Percentiles rank a stretch among this genome's conserved stretches.
These are phyloP conservation scores for Eupithecia tripunctaria DNA, from an alignment of 2,888 invertebrate species.

Conservation along the genomic window DNA sequence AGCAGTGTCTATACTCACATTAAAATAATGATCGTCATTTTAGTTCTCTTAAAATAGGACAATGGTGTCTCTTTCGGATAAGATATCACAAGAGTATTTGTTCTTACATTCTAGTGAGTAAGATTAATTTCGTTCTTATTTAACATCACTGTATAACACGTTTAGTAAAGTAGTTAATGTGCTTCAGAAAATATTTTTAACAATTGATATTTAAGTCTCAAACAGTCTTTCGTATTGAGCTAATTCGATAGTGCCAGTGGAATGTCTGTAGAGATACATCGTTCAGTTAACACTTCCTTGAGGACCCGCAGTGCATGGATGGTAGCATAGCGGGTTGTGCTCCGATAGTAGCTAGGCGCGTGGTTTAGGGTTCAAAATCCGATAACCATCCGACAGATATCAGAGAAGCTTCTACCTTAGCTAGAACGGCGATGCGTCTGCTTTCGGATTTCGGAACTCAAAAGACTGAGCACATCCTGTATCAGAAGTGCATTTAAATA, in stretches of 20 bases:
- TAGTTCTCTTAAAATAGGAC: conserved; percentile 64
- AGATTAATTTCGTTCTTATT: conserved; percentile 77
- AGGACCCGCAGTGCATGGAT: not conserved
- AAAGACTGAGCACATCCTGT: not conserved
- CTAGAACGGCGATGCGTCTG: not conserved
- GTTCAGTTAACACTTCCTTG: conserved; percentile 23
- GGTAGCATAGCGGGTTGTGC: not conserved
- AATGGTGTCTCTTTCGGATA: conserved; percentile 76
- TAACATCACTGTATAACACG: conserved; percentile 81
- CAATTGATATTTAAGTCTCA: conserved; percentile 74
- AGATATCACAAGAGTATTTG: conserved; percentile 84
- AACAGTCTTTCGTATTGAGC: conserved; percentile 82
- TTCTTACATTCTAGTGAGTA: conserved; percentile 82
- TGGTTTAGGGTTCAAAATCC: not conserved
- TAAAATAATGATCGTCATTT: conserved; percentile 57
- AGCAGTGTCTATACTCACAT: conserved; percentile 58
- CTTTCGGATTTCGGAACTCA: not conserved
- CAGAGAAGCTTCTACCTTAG: not conserved
- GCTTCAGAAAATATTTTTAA: conserved; percentile 79
- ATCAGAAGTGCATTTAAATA: not conserved
- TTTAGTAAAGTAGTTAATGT: conserved; percentile 79
- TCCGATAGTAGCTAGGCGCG: not conserved
- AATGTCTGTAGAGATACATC: conserved; percentile 73
- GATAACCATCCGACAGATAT: not conserved
- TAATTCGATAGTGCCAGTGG: conserved; percentile 77